Percentiles rank a stretch among this genome's conserved stretches.
Conservation (phyloP, 2,888 invertebrate species). For the Rhogogaster chlorosoma region DNA sequence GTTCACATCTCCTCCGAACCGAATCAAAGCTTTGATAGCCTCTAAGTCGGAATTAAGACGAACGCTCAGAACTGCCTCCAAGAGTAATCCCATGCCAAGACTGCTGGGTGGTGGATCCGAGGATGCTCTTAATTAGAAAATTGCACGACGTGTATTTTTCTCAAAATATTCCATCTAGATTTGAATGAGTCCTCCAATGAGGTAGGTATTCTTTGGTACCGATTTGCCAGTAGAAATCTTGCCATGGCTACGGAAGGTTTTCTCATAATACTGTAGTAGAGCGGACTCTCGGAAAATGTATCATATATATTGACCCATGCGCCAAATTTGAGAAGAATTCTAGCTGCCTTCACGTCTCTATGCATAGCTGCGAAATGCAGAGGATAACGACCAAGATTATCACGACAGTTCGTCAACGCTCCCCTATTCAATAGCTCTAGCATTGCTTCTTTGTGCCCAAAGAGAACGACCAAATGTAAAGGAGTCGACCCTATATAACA, state of each 20-base stretch:
- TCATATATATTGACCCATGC: slow-evolving; percentile 57
- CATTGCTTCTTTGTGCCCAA: slow-evolving; percentile 56
- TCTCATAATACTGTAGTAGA: slow-evolving; percentile 57
- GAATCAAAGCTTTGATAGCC: slow-evolving; percentile 43
- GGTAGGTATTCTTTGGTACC: neutral
- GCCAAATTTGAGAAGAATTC: slow-evolving; percentile 54
- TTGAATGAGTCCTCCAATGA: neutral
- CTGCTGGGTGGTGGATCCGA: slow-evolving; percentile 21
- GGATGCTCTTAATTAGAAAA: slow-evolving; percentile 31
- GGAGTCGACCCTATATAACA: slow-evolving; percentile 57
- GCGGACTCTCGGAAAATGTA: slow-evolving; percentile 58
- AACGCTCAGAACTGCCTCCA: slow-evolving; percentile 39
- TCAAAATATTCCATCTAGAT: neutral
- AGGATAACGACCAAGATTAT: slow-evolving; percentile 58
- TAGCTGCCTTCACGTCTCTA: slow-evolving; percentile 53
- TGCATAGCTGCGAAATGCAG: slow-evolving; percentile 59
- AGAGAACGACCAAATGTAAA: slow-evolving; percentile 57
- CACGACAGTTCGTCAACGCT: slow-evolving; percentile 51
- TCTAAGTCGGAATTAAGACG: neutral
- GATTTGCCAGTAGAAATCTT: slow-evolving; percentile 52
- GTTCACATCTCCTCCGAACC: slow-evolving; percentile 55
- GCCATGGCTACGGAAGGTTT: slow-evolving; percentile 58
- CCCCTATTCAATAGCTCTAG: slow-evolving; percentile 54
- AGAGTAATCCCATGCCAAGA: slow-evolving; percentile 28
- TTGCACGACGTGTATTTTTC: neutral